Conservation (phyloP, 2,888 invertebrate species). For the Cheiracanthium punctorium region DNA sequence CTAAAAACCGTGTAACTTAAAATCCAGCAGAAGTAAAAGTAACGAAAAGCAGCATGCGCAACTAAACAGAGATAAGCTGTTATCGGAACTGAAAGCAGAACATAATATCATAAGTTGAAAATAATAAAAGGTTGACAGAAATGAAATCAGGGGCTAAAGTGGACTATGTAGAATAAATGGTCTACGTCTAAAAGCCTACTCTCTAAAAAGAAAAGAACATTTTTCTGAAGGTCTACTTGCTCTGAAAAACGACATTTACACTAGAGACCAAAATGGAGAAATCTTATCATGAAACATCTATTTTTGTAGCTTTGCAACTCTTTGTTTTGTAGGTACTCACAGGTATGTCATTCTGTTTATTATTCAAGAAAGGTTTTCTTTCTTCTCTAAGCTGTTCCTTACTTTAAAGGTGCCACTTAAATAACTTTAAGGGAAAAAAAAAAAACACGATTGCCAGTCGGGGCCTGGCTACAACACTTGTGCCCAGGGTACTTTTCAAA, state of each 20-base stretch:
- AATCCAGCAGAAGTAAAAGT: background rate
- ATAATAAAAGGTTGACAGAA: background rate
- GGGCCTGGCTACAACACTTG: no score
- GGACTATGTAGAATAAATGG: background rate
- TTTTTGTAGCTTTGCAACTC: no score
- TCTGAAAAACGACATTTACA: background rate
- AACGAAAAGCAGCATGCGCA: slow-evolving; percentile 43
- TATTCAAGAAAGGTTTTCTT: no score
- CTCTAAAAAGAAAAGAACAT: slow-evolving; percentile 1
- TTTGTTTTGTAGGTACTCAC: no score
- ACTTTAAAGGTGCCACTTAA: no score
- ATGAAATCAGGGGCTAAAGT: background rate
- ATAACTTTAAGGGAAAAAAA: no score
- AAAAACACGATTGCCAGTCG: no score
- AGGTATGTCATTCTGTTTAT: no score
- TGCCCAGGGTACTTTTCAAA: no score
- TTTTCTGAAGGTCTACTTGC: background rate
- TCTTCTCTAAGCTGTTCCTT: no score
- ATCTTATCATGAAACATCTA: no score
- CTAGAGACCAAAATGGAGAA: no score
- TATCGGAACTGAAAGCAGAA: slow-evolving; percentile 28
- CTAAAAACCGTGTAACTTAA: slow-evolving; percentile 38
- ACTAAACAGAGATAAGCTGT: slow-evolving; percentile 18
- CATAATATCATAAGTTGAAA: background rate
- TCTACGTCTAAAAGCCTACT: slow-evolving; percentile 19